Conservation (phyloP, 2,797 vertebrate genomes). For the Ctenopoma multispine region DNA sequence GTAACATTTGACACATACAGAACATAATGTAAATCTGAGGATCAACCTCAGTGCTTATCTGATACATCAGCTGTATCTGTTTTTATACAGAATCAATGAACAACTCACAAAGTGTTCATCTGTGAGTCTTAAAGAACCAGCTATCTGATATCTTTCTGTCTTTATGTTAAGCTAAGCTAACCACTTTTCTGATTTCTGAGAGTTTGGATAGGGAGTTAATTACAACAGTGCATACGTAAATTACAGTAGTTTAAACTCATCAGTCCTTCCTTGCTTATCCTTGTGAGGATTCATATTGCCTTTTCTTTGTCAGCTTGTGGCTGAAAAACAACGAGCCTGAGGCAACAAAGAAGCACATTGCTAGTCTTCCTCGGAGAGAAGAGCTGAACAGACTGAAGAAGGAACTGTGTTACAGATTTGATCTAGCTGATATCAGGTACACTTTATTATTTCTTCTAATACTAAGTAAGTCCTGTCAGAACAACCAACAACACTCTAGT, state of each 20-base stretch:
- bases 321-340: slow-evolving; percentile 87
- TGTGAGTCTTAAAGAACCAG: too few relatives aligned
- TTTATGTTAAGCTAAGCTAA: too few relatives aligned
- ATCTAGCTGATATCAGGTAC: slow-evolving; percentile 93
- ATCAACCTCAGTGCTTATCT: neutral
- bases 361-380: slow-evolving; percentile 90
- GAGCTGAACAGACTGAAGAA: slow-evolving; percentile 90
- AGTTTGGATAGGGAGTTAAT: too few relatives aligned
- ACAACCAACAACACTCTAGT: neutral
- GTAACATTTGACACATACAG: neutral
- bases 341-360: slow-evolving; percentile 87
- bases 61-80: too few relatives aligned
- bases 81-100: too few relatives aligned
- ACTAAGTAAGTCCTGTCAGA: neutral
- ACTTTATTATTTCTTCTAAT: neutral
- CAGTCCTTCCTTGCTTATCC: neutral
- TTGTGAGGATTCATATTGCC: neutral
- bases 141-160: too few relatives aligned
- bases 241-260: too few relatives aligned
- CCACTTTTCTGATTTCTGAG: too few relatives aligned
- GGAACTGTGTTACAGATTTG: slow-evolving; percentile 86
- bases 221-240: too few relatives aligned
- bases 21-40: neutral
- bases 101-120: too few relatives aligned
- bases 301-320: slow-evolving; percentile 87